Evolutionary conservation across 2,113 vertebrate genomes (phyloP), one percentile per base, ranked within the genome.

Genomic region (Pyrgilauda ruficollis): DNA sequence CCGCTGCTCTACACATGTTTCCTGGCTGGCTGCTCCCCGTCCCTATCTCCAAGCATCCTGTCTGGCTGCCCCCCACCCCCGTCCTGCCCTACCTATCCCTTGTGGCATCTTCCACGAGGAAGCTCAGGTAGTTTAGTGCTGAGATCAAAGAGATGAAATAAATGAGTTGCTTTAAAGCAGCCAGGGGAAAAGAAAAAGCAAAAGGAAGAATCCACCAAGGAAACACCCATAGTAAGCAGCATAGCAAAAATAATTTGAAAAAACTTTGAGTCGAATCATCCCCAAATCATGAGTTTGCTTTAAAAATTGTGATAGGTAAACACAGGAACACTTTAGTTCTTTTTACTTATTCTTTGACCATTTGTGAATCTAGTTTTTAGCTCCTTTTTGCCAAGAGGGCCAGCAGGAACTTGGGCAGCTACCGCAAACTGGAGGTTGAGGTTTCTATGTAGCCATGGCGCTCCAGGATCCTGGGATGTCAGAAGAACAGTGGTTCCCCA

Each of bases 71-170:
- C 47, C 2, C 41, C 50, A 7, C 7, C 47, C 72, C 72, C 61
- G 64, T 72, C 69, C 70, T 81, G 87, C 77, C 0, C 0, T 85
- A 68, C 80, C 89, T 80, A 18, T 75, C 76, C 80, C 76, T 78
- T 64, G 95, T 72, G 94, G 79, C 76, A 61, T 68, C 85, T 67
- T 87, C 84, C 4, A 0, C 0, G 3, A 68, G 62, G 61, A 93
- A 79, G 49, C 49, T 80, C 88, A 87, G 84, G 90, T 92, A 87
- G 46, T 73, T 84, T 20, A 68, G 37, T 46, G 41, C 55, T 82
- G 85, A 93, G 93, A 95, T 95, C 84, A 96, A 95, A 92, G 73
- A 72, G 49, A 21, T 90, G 73, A 83, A 90, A 86, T 41, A 92
- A 86, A 88, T 72, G 27, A 89, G 44, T 61, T 74, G 61, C 69